phyloP scores from a whole-genome alignment of 2,888 invertebrate genomes.

The Tanytarsus gracilentus region DNA sequence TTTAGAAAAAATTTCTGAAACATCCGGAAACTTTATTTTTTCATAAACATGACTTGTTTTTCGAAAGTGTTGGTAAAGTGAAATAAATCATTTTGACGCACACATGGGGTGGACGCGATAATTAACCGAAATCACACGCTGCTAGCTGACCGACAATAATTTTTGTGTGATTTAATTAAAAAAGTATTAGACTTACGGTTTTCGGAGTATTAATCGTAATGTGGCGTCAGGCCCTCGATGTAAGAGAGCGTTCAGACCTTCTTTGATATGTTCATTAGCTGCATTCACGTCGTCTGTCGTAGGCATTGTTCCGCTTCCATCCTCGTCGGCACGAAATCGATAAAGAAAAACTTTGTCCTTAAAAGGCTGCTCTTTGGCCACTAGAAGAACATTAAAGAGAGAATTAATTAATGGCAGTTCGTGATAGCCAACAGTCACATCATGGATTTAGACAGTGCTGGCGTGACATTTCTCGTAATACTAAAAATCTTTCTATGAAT shows the following conservation, averaged over 20 bases:
- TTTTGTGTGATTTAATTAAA: not conserved
- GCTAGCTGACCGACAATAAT: not conserved
- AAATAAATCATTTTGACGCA: no score
- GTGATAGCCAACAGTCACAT: not conserved
- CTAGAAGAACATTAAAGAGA: constrained; percentile 40
- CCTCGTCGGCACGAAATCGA: constrained; percentile 68
- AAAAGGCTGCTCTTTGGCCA: constrained; percentile 69
- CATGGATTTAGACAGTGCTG: not conserved
- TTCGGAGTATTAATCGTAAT: constrained; percentile 68
- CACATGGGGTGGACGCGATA: no score
- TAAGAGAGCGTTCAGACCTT: constrained; percentile 55
- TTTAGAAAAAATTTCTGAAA: no score
- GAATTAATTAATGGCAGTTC: not conserved
- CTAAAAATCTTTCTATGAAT: not conserved
- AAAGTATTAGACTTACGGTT: constrained; percentile 53
- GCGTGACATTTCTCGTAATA: no score
- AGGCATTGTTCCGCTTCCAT: constrained; percentile 47
- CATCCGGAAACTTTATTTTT: no score
- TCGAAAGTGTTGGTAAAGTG: no score
- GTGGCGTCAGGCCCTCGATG: constrained; percentile 70
- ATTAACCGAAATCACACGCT: not conserved
- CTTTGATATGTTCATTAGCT: constrained; percentile 60
- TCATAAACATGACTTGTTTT: no score
- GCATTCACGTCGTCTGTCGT: constrained; percentile 52
- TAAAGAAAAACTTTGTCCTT: constrained; percentile 75